Percentiles rank a stretch among this genome's conserved stretches.
These are phyloP conservation scores for Brachionus sp. DNA, from an alignment of 1,140 invertebrate genomes.

Conservation along the genomic window DNA sequence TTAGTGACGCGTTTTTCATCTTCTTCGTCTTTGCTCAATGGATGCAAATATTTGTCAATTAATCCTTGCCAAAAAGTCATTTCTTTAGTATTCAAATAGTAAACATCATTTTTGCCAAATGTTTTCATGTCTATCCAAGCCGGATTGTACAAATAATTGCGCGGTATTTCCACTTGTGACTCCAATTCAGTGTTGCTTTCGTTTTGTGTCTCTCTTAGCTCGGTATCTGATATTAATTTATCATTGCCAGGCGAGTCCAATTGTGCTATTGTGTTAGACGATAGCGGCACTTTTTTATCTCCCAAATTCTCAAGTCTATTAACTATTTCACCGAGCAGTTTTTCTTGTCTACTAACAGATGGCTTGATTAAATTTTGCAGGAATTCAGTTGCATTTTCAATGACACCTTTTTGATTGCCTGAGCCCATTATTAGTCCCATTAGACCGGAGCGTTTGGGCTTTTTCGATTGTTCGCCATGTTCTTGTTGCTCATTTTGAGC, in stretches of 20 bases:
- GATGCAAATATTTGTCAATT: slow-evolving; percentile 85
- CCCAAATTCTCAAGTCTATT: slow-evolving; percentile 7
- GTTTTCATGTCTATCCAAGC: slow-evolving; percentile 87
- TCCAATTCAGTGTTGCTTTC: not conserved
- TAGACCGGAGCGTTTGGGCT: not conserved
- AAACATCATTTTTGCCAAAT: slow-evolving; percentile 55
- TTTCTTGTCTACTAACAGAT: slow-evolving; percentile 16
- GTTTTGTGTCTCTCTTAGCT: not conserved
- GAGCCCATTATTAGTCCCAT: slow-evolving; percentile 12
- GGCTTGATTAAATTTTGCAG: slow-evolving; percentile 30
- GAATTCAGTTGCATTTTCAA: slow-evolving; percentile 26
- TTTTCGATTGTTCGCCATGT: slow-evolving; percentile 57
- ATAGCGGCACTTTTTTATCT: not conserved
- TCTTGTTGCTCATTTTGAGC: slow-evolving; percentile 50
- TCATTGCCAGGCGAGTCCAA: not conserved
- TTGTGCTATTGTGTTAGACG: not conserved
- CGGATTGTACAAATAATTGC: slow-evolving; percentile 74
- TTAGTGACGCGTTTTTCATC: slow-evolving; percentile 74
- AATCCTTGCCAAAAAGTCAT: slow-evolving; percentile 88
- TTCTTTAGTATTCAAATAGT: slow-evolving; percentile 67
- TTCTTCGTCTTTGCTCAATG: slow-evolving; percentile 84
- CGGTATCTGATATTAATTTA: not conserved
- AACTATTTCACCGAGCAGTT: not conserved
- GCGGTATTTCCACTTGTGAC: not conserved
- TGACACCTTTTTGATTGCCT: not conserved